Base-by-base conservation (phyloP, 2,113 vertebrate species). In the Archilochus colubris region DNA sequence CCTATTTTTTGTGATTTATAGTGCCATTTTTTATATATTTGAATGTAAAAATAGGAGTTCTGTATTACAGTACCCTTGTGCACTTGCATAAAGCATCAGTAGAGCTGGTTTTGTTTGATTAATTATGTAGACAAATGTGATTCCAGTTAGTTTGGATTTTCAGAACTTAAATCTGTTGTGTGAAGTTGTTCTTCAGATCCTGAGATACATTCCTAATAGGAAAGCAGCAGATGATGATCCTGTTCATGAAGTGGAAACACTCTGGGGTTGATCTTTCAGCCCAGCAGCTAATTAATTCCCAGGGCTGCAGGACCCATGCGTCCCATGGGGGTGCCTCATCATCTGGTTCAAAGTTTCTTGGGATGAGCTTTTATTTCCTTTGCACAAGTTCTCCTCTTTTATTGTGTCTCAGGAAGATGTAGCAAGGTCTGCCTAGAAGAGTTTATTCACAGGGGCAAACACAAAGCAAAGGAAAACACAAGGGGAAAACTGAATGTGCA, bases 71-170 rank as follows among this genome's bases (percentile, higher is more conserved):
- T 69, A 61, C 9, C 5, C 9, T 64, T 67, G 9, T 68, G 30
- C 3, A 13, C 24, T 25, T 25, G 10, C 0, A 0, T 58, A 57
- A 67, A 0, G 0, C 12, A 23, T 22, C 50, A 12, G 17, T 53
- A n/a, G 27, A 58, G 5, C 21, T 90, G n/a, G 8, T 5, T 78
- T 69, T 64, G 20, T 38, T 82, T 82, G 20, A 0, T 13, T 79
- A 48, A 7, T 91, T 64, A 6, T 4, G 7, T 17, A 75, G 59
- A 50, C 16, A 78, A 70, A 51, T 46, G 2, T 6, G 24, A 59
- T 43, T 7, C 11, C 17, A 28, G 7, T 61, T 68, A 44, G 17
- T 63, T 89, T n/a, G 12, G 30, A n/a, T 80, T 82, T 89, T 69
- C 30, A n/a, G 55, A 69, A 69, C 40, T 82, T 58, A 43, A n/a